These are phyloP conservation scores for Itoplectis maculator DNA, from an alignment of 2,888 invertebrate genomes.

Conservation along the genomic window DNA sequence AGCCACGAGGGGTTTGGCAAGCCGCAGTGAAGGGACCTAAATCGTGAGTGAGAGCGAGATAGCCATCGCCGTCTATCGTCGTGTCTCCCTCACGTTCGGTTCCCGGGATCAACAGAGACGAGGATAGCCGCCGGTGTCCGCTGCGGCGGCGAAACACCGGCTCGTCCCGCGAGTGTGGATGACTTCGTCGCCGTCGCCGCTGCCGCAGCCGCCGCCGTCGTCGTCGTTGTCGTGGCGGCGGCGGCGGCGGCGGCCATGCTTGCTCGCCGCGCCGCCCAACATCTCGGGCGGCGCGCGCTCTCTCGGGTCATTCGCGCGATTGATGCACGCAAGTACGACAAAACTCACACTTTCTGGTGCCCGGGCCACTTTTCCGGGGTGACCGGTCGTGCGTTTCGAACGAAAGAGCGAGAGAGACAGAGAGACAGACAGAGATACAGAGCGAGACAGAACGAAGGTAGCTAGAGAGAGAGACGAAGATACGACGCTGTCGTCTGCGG, in stretches of 20 bases:
- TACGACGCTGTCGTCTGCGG: slow-evolving; percentile 37
- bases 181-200: slow-evolving; percentile 66
- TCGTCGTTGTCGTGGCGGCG: slow-evolving; percentile 71
- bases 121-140: slow-evolving; percentile 41
- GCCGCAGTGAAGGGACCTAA: slow-evolving; percentile 4
- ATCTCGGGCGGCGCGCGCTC: slow-evolving; percentile 38
- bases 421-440: too few relatives aligned
- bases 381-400: slow-evolving; percentile 34
- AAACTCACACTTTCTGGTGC: slow-evolving; percentile 59
- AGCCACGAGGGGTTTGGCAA: slow-evolving; percentile 37
- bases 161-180: slow-evolving; percentile 67
- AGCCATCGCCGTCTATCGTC: slow-evolving; percentile 26
- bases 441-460: too few relatives aligned
- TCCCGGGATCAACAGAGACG: slow-evolving; percentile 24
- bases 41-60: neutral
- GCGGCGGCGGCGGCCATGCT: slow-evolving; percentile 77
- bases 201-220: slow-evolving; percentile 61
- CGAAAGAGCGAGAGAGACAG: slow-evolving; percentile 9
- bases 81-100: slow-evolving; percentile 29
- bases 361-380: slow-evolving; percentile 65
- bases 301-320: slow-evolving; percentile 67
- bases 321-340: slow-evolving; percentile 62
- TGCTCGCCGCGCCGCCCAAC: slow-evolving; percentile 74
- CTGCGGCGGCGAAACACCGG: slow-evolving; percentile 53
- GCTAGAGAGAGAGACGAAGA: too few relatives aligned